Evolutionary conservation across 2,888 invertebrate genomes (phyloP).

Genomic region (Pelosia muscerda): DNA sequence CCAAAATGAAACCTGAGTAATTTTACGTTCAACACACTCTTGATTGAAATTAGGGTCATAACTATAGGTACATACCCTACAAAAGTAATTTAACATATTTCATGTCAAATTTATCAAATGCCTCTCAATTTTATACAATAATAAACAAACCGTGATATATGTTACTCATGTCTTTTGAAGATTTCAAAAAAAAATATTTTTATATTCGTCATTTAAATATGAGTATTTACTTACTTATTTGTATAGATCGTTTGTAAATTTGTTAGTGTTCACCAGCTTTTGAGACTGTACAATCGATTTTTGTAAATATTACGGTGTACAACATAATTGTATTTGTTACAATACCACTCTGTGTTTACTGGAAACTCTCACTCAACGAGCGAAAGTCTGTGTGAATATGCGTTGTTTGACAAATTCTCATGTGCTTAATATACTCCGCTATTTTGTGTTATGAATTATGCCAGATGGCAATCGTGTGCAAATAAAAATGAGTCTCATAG

Average conservation of each 20-base stretch:
- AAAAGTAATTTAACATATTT: no score
- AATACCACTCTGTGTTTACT: constrained; percentile 59
- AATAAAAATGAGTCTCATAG: constrained; percentile 30
- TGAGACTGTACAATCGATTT: constrained; percentile 54
- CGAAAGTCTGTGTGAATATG: constrained; percentile 71
- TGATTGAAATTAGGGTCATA: constrained; percentile 52
- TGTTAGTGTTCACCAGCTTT: neutral
- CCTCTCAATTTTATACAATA: no score
- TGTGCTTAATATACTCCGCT: constrained; percentile 29
- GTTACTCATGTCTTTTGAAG: no score
- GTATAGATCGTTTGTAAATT: no score
- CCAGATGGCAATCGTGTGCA: constrained; percentile 37
- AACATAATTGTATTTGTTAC: constrained; percentile 53
- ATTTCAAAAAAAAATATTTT: no score
- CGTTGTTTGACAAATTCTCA: constrained; percentile 47
- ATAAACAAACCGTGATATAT: no score
- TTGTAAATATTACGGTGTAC: constrained; percentile 61
- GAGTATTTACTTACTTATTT: no score
- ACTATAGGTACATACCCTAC: constrained; percentile 37
- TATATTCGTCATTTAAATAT: no score
- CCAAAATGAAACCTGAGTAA: constrained; percentile 47
- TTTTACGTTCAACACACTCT: constrained; percentile 46
- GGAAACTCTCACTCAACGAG: constrained; percentile 73
- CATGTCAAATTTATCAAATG: no score
- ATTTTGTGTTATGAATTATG: constrained; percentile 22